Base-by-base conservation (phyloP, 2,113 vertebrate species). In the Phodopus roborovskii region DNA sequence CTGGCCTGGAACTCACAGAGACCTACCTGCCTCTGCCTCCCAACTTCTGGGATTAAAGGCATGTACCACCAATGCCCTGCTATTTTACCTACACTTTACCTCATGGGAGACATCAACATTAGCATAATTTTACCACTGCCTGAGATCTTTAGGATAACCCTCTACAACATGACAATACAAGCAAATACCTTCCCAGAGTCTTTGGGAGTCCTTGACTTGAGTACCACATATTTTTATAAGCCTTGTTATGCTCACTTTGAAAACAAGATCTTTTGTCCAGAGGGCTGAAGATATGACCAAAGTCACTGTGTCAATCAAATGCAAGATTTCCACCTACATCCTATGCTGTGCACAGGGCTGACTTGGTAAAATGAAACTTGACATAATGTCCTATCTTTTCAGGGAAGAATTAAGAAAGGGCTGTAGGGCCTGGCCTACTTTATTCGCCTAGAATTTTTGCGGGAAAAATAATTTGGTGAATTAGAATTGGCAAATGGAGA, bases 301-400 rank as follows among this genome's bases (percentile, higher is more conserved):
- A 7, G 24, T 53, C 7, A 79, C 12, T 60, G 71, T n/a, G 42
- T 36, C 45, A 68, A 73, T 48, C 45, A 90, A 83, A 56, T 70
- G 0, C 5, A 36, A 73, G 36, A 15, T 4, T 56, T 9, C 8
- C 8, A 45, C 16, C 5, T 42, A 36, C 3, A 73, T 3, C 8
- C n/a, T 82, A 7, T 48, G 24, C 17, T 81, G 2, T 4, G 56
- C 22, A 79, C 7, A 39, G 5, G 19, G 26, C 42, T 56, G 39
- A n/a, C 22, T 71, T 90, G 36, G 33, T 24, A n/a, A n/a, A 58
- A 68, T 28, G 73, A 39, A 79, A 48, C 7, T 56, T 93, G 30
- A 85, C 9, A 24, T n/a, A 71, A 39, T 60, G 0, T 87, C 30
- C 36, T 53, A 42, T 16, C 87, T 11, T 9, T 60, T 6, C 15